Base-by-base conservation (phyloP, 2,888 invertebrate species). In the Enoplolaimus lenunculus region DNA sequence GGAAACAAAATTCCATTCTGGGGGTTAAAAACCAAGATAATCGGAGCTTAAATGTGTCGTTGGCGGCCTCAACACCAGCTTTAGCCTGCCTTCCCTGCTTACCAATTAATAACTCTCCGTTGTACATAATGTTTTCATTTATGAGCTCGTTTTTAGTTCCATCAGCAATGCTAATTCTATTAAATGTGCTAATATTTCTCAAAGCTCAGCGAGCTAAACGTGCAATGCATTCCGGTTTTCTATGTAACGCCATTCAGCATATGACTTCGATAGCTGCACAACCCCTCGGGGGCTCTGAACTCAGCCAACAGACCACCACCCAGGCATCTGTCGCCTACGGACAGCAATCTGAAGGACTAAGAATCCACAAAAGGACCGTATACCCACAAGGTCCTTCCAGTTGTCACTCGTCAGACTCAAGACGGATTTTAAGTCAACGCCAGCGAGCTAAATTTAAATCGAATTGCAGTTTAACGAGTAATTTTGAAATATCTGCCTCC, bases 61-160 rank as follows among this genome's bases (percentile, higher is more conserved):
- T 45, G 7, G 7, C 45, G 21, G 7, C 3, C 2, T 29, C 29
- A 31, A 7, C 29, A 13, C 2, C 7, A 34, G 33, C 2, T 31
- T 7, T 34, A 3, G 3, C 30, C 31, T 87, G 30, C 90, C 89
- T 79, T 75, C 45, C 45, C 7, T 93, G 93, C 80, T 91, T 91
- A 81, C 86, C 93, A 74, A 93, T 91, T 78, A 91, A 91, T 83
- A 92, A 93, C 81, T 89, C 90, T 16, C 73, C 77, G 66, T 93
- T 93, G 70, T 97, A 97, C 85, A 93, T 95, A 71, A 89, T 97
- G 70, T 94, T 94, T 84, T 93, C 93, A 1, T 94, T 95, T 0
- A 86, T 95, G 31, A 95, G 95, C n/a, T 93, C 93, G 74, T 95
- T 95, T 86, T 95, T 91, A 84, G 89, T 94, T 34, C 95, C 95